A percentile compares a stretch with the other conserved stretches of the same genome.
phyloP scores from a whole-genome alignment of 1,140 invertebrate species.

The Lordiphosa mommai region DNA sequence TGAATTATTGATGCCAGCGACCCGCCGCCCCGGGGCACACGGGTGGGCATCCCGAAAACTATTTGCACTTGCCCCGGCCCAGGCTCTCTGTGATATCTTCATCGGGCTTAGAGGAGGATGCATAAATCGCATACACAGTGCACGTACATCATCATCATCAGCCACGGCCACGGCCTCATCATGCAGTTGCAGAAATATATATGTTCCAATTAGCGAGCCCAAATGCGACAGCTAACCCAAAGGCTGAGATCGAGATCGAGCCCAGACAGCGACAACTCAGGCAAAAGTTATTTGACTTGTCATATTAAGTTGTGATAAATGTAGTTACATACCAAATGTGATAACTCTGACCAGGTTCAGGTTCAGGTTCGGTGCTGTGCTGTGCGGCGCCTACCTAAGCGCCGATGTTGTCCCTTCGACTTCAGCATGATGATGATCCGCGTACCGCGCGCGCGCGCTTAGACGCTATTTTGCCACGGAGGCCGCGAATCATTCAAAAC shows the following conservation, averaged over 20 bases:
- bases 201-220: constrained; percentile 76
- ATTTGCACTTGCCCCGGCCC: not conserved
- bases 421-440: constrained; percentile 43
- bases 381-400: constrained; percentile 33
- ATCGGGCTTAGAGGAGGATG: not conserved
- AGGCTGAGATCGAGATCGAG: not conserved
- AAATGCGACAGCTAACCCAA: constrained; percentile 47
- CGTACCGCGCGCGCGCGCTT: not conserved
- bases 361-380: too few species aligned
- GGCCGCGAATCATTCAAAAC: constrained; percentile 56
- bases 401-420: not conserved
- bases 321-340: constrained; percentile 75
- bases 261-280: constrained; percentile 9
- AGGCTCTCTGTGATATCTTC: not conserved
- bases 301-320: constrained; percentile 79
- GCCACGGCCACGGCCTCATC: not conserved
- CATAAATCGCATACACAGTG: not conserved
- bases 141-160: constrained; percentile 1
- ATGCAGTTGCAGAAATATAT: constrained; percentile 43
- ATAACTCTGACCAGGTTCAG: constrained; percentile 49
- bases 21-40: constrained; percentile 8
- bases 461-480: not conserved
- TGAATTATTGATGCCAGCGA: constrained; percentile 67
- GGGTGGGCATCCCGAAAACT: constrained; percentile 17
- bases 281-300: constrained; percentile 75